phyloP scores from a whole-genome alignment of 2,113 vertebrate species.

The Myrmecophaga tridactyla region DNA sequence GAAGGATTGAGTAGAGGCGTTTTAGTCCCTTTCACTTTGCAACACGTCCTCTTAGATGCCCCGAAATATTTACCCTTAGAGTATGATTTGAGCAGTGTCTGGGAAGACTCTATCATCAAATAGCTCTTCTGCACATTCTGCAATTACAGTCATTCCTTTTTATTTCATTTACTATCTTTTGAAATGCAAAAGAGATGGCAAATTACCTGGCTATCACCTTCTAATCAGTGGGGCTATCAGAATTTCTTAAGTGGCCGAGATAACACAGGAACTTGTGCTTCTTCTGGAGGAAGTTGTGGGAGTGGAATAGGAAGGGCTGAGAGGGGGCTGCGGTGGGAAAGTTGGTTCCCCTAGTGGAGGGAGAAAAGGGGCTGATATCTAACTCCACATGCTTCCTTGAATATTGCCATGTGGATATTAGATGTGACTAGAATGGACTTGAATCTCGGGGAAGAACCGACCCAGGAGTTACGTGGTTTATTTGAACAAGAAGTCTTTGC shows the following conservation, averaged over 20 bases:
- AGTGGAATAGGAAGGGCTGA: not conserved
- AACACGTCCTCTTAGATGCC: not conserved
- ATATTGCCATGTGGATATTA: not conserved
- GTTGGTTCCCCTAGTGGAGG: not conserved
- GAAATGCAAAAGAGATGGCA: not conserved
- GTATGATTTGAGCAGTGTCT: not conserved
- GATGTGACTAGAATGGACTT: not conserved
- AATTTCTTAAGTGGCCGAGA: not conserved
- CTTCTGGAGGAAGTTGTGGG: not conserved
- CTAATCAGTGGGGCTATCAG: not conserved
- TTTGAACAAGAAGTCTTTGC: not conserved
- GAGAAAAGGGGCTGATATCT: not conserved
- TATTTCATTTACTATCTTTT: not conserved
- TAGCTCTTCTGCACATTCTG: not conserved
- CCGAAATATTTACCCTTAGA: not conserved
- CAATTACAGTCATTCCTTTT: not conserved
- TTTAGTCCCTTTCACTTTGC: not conserved
- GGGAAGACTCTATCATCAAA: not conserved
- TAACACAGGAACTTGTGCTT: not conserved
- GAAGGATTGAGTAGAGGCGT: not conserved
- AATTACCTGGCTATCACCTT: not conserved
- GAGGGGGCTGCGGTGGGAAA: not conserved
- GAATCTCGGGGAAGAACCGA: not conserved
- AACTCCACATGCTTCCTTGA: not conserved
- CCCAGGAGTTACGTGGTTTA: not conserved